Percentiles rank a stretch among this genome's conserved stretches.
phyloP scores from a whole-genome alignment of 2,113 vertebrate genomes.

The Eclectus roratus region DNA sequence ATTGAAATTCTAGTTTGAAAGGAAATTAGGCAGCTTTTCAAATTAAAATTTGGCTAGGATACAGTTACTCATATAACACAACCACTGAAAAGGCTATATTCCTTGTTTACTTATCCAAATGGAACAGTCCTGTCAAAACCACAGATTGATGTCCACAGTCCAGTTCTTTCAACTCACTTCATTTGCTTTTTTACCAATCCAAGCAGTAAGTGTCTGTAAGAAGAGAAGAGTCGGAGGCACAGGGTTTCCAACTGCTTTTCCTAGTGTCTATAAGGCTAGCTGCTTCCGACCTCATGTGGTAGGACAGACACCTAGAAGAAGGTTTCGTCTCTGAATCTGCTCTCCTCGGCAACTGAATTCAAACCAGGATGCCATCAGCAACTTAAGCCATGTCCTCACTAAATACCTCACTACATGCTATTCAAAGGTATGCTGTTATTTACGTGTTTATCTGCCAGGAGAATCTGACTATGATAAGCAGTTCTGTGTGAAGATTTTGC shows the following conservation, averaged over 20 bases:
- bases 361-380: background rate
- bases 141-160: background rate
- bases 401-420: fast-evolving
- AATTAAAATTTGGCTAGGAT: conserved; percentile 10
- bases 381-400: background rate
- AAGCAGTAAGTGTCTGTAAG: background rate
- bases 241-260: background rate
- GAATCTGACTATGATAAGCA: background rate
- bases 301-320: background rate
- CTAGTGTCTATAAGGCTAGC: fast-evolving
- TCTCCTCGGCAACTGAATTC: background rate
- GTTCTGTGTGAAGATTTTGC: background rate
- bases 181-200: background rate
- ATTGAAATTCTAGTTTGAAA: conserved; percentile 37
- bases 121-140: background rate
- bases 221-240: background rate
- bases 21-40: conserved; percentile 20
- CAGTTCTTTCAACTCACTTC: background rate
- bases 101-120: background rate
- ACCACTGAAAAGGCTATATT: background rate
- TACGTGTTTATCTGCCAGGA: background rate
- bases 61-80: background rate
- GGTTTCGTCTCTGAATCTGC: background rate
- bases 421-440: background rate
- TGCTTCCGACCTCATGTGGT: fast-evolving